Evolutionary conservation across 2,888 invertebrate genomes (phyloP), one percentile per base, ranked within the genome.

Genomic region (Perizoma affinitatum): DNA sequence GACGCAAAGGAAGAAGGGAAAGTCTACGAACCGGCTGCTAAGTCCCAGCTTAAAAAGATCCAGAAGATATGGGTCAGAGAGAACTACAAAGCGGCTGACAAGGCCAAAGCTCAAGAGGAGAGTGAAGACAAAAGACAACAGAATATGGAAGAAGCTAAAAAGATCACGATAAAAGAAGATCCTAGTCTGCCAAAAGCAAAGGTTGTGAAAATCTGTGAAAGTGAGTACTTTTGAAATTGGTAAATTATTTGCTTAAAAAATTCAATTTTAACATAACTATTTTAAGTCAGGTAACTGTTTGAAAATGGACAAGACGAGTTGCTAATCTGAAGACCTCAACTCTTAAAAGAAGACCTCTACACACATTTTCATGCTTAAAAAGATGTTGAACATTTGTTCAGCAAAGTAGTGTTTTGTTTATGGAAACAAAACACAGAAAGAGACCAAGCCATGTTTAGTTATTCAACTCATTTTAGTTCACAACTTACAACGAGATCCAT

Each of bases 31-130:
- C 94, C 84, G 6, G 97, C 96, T 6, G 96, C 99, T 0, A 98
- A 98, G 81, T 96, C 98, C 0, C 99, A 99, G 75, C 76, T 99
- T 68, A 99, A 99, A 82, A 99, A 99, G 86, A 93, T 97, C 5
- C 96, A 96, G 62, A 99, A 99, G 83, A 93, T 98, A 38, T 99
- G 96, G 95, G 91, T 93, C 0, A 94, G 97, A 67, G 98, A 99
- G 78, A 93, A 93, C 49, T 90, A 96, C 70, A 99, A 98, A 80
- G 94, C 94, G 44, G 95, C 94, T 0, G 97, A 96, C 9, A 96
- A 96, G 76, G 93, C 94, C 0, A 95, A 96, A 68, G 96, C 95
- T 56, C 96, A 98, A 69, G 94, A 95, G 52, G 96, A 96, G 55
- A 96, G 97, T 83, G 96, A 95, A 3, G 96, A 96, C 60, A 96